Conservation (phyloP, 2,797 vertebrate species). For the Gobionotothen gibberifrons region DNA sequence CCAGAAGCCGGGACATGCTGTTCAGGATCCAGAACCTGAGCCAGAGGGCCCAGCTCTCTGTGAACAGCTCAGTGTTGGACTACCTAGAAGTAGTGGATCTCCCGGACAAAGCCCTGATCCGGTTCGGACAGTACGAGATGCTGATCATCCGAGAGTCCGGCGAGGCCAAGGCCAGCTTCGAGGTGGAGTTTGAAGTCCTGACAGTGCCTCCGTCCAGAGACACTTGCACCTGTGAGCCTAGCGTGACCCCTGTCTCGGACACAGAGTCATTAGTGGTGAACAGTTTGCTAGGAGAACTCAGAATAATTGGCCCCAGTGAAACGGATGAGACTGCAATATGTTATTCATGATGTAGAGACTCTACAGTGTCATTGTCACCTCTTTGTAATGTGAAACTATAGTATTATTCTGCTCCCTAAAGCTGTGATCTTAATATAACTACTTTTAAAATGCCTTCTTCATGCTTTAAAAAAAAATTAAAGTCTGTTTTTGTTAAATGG, state of each 20-base stretch:
- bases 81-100: constrained; percentile 89
- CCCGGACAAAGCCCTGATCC: constrained; percentile 84
- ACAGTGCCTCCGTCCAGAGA: constrained; percentile 83
- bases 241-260: constrained; percentile 76
- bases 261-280: constrained; percentile 23
- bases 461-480: constrained; percentile 13
- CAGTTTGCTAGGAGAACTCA: constrained; percentile 4
- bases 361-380: background rate
- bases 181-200: constrained; percentile 86
- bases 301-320: constrained; percentile 70
- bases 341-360: background rate
- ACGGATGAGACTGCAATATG: constrained; percentile 71
- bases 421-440: background rate
- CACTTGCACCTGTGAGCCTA: constrained; percentile 55
- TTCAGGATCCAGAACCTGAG: constrained; percentile 95
- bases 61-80: constrained; percentile 81
- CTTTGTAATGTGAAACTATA: constrained; percentile 37
- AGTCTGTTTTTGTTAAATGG: background rate
- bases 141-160: constrained; percentile 85
- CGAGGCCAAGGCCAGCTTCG: constrained; percentile 86
- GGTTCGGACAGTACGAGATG: constrained; percentile 90
- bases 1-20: constrained; percentile 71
- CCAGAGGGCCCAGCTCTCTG: constrained; percentile 82
- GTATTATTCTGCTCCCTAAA: background rate
- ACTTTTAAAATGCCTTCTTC: background rate